A percentile compares a stretch with the other conserved stretches of the same genome.
Conservation (phyloP, 2,113 vertebrate genomes). For the Meles meles region DNA sequence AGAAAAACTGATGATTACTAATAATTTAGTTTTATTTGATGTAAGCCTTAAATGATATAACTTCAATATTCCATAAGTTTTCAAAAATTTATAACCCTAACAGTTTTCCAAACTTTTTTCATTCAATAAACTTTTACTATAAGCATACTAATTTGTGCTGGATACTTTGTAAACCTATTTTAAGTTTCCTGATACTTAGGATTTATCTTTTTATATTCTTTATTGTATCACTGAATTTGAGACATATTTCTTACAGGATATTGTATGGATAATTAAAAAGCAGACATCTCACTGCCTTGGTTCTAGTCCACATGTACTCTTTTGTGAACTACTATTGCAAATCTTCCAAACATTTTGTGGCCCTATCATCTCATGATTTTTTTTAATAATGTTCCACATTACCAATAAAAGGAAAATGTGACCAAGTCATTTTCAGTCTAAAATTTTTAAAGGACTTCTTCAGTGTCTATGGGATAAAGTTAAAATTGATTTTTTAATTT, state of each 20-base stretch:
- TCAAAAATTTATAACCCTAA: not conserved
- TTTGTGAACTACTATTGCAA: not conserved
- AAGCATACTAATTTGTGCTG: not conserved
- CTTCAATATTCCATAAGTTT: not conserved
- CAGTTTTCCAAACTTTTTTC: not conserved
- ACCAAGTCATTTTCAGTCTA: not conserved
- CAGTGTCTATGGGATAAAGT: not conserved
- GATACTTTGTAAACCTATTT: not conserved
- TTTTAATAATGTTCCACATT: not conserved
- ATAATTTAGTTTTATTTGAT: not conserved
- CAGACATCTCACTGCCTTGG: not conserved
- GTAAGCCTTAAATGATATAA: not conserved
- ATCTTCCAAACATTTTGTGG: not conserved
- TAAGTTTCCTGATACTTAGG: not conserved
- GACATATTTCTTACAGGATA: not conserved
- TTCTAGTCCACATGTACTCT: not conserved
- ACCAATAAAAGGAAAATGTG: not conserved
- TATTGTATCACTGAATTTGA: not conserved
- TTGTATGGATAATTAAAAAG: not conserved
- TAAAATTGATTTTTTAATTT: not conserved
- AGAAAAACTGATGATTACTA: not conserved
- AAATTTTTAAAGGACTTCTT: not conserved
- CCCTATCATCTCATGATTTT: not conserved
- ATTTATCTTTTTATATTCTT: not conserved
- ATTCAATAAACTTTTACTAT: not conserved